A percentile compares a stretch with the other conserved stretches of the same genome.
phyloP scores from a whole-genome alignment of 1,140 invertebrate species.

The Heliothis virescens region DNA sequence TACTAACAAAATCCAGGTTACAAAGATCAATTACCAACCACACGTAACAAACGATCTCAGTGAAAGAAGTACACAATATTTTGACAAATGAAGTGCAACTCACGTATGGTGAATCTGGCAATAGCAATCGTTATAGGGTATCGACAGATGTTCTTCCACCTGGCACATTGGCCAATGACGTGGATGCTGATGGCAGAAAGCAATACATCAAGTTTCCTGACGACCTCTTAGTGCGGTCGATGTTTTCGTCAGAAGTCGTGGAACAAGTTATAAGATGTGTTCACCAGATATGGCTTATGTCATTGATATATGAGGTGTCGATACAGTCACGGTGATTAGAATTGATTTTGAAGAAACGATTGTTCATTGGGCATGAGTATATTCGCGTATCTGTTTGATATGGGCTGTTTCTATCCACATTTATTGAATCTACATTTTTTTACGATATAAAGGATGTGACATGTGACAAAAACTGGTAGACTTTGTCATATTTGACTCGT shows the following conservation, averaged over 20 bases:
- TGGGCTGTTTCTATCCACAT: neutral
- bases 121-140: neutral
- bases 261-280: conserved; percentile 39
- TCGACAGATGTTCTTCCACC: conserved; percentile 45
- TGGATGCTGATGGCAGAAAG: conserved; percentile 8
- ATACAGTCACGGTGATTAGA: conserved; percentile 12
- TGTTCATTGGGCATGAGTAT: neutral
- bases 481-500: neutral
- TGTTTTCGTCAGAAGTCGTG: conserved; percentile 52
- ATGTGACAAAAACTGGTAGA: neutral
- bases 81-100: conserved; percentile 10
- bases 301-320: neutral
- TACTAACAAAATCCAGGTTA: neutral
- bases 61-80: conserved; percentile 4
- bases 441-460: no score
- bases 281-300: neutral
- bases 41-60: neutral
- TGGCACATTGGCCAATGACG: conserved; percentile 41
- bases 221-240: conserved; percentile 47
- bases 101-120: neutral
- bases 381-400: neutral
- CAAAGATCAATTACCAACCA: neutral
- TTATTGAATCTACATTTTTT: neutral
- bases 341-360: neutral
- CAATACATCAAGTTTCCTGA: conserved; percentile 39